A percentile compares a stretch with the other conserved stretches of the same genome.
These are phyloP conservation scores for Scrobipalpa costella DNA, from an alignment of 2,888 invertebrate genomes.

Conservation along the genomic window DNA sequence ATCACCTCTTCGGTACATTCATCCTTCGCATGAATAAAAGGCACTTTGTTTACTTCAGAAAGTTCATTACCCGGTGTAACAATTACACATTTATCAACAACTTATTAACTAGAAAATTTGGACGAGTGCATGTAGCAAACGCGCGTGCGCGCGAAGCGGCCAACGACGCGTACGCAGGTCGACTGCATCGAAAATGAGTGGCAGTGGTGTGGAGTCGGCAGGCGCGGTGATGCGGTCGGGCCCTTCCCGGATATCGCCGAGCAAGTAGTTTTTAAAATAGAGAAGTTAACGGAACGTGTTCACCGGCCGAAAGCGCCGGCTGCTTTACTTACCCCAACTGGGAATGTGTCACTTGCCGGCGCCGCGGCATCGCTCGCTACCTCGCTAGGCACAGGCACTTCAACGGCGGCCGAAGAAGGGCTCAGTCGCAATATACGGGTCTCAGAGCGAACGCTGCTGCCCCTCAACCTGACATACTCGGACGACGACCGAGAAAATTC, in stretches of 20 bases:
- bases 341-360: conserved; percentile 74
- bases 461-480: conserved; percentile 40
- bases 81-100: conserved; percentile 53
- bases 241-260: conserved; percentile 79
- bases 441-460: conserved; percentile 27
- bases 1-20: conserved; percentile 73
- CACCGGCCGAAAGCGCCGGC: conserved; percentile 76
- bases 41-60: conserved; percentile 55
- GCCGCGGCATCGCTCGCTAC: conserved; percentile 36
- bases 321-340: conserved; percentile 76
- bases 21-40: conserved; percentile 62
- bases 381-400: conserved; percentile 8
- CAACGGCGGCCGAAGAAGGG: conserved; percentile 12
- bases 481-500: conserved; percentile 41
- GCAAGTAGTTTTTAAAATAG: conserved; percentile 78
- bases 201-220: conserved; percentile 56
- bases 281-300: conserved; percentile 79
- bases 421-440: not conserved
- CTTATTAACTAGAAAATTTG: conserved; percentile 62
- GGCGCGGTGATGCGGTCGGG: conserved; percentile 68
- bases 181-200: conserved; percentile 77
- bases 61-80: conserved; percentile 54
- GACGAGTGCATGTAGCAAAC: conserved; percentile 63
- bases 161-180: conserved; percentile 75
- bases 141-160: conserved; percentile 75